Base-by-base conservation (phyloP, 2,797 vertebrate genomes). In the Eupleurogrammus muticus region DNA sequence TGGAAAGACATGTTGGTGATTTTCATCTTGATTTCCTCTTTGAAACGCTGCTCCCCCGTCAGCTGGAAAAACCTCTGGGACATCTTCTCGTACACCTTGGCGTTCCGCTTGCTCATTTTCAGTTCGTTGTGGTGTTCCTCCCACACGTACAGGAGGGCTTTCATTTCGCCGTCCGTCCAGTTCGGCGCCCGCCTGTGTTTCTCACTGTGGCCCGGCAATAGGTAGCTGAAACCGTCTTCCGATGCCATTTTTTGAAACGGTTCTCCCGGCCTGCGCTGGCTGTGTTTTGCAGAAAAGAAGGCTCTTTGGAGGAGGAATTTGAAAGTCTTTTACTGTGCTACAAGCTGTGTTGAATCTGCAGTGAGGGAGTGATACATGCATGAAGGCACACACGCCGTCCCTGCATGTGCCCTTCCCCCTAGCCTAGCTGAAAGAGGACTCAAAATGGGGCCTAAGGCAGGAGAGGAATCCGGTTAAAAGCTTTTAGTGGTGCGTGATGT, bases 1-100 rank as follows among this genome's bases (percentile, higher is more conserved):
- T 99, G 97, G 93, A 99, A 99, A 87, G 97, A 99, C 97, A 99
- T 98, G 93, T 99, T 99, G 90, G 97, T 99, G 92, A 99, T 98
- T 93, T 99, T 99, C 95, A 98, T 98, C 93, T 99, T 99, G 92
- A 99, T 98, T 92, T 99, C 97, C 89, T 99, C 98, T 70, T 97
- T 97, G 90, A 97, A 97, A 28, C 97, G 96, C 82, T 96, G 96
- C 85, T 98, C 97, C 11, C 97, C 98, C 0, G 97, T 99, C 91
- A 98, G 96, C 90, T 97, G 96, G 81, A 96, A 97, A 83, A 99
- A 97, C 92, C 95, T 96, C 94, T 97, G 96, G 80, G 97, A 97
- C 97, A 99, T 99, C 93, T 96, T 98, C 94, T 99, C 98, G 46
- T 99, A 99, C 82, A 99, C 97, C 94, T 96, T 98, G 75, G 98